Base-by-base conservation (phyloP, 64 coral and sea anemone genomes). In the Porites australiensis region DNA sequence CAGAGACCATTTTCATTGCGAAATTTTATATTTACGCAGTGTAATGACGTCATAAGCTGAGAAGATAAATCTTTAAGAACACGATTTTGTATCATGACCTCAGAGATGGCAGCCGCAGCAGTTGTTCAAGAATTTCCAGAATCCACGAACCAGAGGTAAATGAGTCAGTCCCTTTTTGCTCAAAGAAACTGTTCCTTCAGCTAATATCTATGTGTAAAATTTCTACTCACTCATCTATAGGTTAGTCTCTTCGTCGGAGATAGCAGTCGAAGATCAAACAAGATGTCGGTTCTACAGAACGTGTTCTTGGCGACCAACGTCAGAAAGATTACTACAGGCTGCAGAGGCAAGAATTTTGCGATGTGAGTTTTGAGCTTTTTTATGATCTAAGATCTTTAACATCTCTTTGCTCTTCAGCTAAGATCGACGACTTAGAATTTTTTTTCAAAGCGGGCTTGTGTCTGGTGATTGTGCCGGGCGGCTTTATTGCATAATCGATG, bases 231-330 rank as follows among this genome's bases (percentile, higher is more conserved):
- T 78, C 27, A 37, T 37, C 27, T 37, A 0, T 37, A 37, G 27
- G 27, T 2, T 70, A 8, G 74, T 57, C 58, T 5, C 91, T 52
- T 37, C 44, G 19, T 64, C 27, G 19, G 72, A 64, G 43, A 20
- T 58, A 10, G 44, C 73, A 50, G 46, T 70, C 66, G 73, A 51
- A 73, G 37, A 50, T 48, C 15, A 68, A 16, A 87, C 83, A 5
- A 78, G 64, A 15, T 62, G 93, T 3, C 86, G 94, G 93, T 90
- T 63, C 53, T 59, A 43, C 14, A 47, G 69, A 8, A 83, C 44
- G 15, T 83, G 79, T 75, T 79, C 88, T 48, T 95, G 94, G 94
- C 72, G 89, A 72, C 94, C 94, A 58, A 95, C 94, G 51, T 95
- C 94, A 20, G 82, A 95, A 14, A 86, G 83, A 22, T 68, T 95